A percentile compares a stretch with the other conserved stretches of the same genome.
Conservation (phyloP, 2,888 invertebrate species). For the Unio pictorum region DNA sequence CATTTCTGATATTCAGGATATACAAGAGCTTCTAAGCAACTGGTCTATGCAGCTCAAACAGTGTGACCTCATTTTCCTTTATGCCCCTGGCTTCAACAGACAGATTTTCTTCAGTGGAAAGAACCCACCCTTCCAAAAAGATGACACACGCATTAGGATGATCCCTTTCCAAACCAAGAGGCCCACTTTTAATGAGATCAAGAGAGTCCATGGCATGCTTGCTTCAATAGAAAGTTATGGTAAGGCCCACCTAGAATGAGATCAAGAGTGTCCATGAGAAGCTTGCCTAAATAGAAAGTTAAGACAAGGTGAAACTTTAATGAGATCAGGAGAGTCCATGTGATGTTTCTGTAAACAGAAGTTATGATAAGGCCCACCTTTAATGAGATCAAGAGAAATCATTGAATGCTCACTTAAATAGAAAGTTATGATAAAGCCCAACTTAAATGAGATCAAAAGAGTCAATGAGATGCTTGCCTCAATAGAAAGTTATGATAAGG, state of each 20-base stretch:
- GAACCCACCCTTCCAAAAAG: slow-evolving; percentile 77
- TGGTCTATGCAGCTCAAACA: slow-evolving; percentile 81
- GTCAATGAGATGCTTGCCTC: slow-evolving; percentile 80
- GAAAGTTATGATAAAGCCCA: slow-evolving; percentile 70
- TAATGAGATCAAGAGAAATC: slow-evolving; percentile 84
- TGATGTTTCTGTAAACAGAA: slow-evolving; percentile 74
- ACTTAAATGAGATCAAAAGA: slow-evolving; percentile 84
- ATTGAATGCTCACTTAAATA: slow-evolving; percentile 77
- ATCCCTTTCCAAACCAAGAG: slow-evolving; percentile 88
- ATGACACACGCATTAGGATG: slow-evolving; percentile 59
- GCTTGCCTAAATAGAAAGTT: slow-evolving; percentile 73
- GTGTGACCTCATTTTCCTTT: slow-evolving; percentile 82
- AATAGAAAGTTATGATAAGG: slow-evolving; percentile 62
- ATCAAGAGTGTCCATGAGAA: slow-evolving; percentile 82
- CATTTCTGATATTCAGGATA: slow-evolving; percentile 76
- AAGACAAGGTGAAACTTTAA: slow-evolving; percentile 76
- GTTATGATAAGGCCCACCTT: slow-evolving; percentile 79
- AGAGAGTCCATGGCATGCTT: slow-evolving; percentile 81
- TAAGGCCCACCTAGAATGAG: slow-evolving; percentile 80
- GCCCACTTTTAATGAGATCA: slow-evolving; percentile 86
- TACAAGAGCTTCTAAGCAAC: slow-evolving; percentile 80
- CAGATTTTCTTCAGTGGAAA: slow-evolving; percentile 83
- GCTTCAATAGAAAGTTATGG: slow-evolving; percentile 71
- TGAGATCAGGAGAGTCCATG: slow-evolving; percentile 83
- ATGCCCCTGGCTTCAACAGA: slow-evolving; percentile 82